phyloP scores from a whole-genome alignment of 92 coral and sea anemone species.

The Ricordea florida region DNA sequence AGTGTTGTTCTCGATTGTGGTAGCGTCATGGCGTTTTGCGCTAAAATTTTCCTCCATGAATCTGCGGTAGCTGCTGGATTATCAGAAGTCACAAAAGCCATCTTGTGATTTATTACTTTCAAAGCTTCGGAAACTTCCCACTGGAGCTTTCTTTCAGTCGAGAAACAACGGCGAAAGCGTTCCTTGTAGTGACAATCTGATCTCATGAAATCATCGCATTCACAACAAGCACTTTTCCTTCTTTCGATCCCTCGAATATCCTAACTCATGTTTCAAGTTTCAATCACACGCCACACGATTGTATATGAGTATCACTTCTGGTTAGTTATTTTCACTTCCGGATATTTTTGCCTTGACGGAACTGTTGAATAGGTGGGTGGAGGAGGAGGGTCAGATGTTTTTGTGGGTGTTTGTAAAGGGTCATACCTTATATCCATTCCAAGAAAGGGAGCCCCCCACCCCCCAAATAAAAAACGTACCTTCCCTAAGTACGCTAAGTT shows the following conservation, averaged over 20 bases:
- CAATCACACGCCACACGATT: background rate
- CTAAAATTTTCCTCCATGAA: conserved; percentile 40
- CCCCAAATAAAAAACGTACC: background rate
- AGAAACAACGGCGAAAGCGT: conserved; percentile 41
- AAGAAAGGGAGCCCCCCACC: background rate
- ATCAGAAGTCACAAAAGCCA: conserved; percentile 44
- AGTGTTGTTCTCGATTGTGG: conserved; percentile 48
- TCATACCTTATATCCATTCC: background rate
- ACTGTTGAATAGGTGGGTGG: background rate
- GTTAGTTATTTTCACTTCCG: conserved; percentile 3
- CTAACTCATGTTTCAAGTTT: too few relatives aligned
- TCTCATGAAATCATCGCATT: background rate
- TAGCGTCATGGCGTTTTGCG: conserved; percentile 47
- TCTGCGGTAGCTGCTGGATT: conserved; percentile 63
- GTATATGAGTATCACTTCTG: background rate
- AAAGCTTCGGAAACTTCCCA: conserved; percentile 38
- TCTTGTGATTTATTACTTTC: conserved; percentile 27
- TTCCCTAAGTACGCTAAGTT: too few relatives aligned
- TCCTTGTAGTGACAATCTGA: conserved; percentile 42
- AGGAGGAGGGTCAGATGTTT: background rate
- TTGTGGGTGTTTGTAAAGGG: background rate
- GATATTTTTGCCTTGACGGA: background rate
- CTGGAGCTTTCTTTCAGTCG: conserved; percentile 36
- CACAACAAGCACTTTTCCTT: background rate
- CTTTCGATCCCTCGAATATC: background rate